Percentiles rank a stretch among this genome's conserved stretches.
These are phyloP conservation scores for Albula goreensis DNA, from an alignment of 2,113 vertebrate genomes.

Conservation along the genomic window DNA sequence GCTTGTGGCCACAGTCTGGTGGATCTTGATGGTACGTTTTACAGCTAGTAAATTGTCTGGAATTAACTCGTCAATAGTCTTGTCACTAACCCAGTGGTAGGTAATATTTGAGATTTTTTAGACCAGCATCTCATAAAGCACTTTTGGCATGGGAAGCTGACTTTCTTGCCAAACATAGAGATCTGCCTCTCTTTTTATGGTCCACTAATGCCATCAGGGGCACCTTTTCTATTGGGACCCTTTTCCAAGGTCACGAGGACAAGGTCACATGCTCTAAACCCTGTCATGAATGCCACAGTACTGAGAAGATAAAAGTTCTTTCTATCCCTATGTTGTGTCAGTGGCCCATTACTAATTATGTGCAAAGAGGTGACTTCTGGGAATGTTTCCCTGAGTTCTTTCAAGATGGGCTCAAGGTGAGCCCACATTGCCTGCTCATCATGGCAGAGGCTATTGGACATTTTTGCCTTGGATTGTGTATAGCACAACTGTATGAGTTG, in stretches of 20 bases:
- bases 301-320: constrained; percentile 7
- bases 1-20: constrained; percentile 21
- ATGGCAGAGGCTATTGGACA: constrained; percentile 14
- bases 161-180: not conserved
- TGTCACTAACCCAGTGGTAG: not conserved
- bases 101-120: not conserved
- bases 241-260: not conserved
- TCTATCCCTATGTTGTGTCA: not conserved
- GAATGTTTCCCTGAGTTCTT: constrained; percentile 12
- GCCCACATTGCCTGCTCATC: constrained; percentile 11
- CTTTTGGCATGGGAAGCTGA: not conserved
- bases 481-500: not conserved
- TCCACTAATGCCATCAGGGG: constrained; percentile 1
- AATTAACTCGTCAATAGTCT: not conserved
- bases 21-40: constrained; percentile 20
- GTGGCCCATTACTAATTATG: constrained; percentile 14
- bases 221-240: not conserved
- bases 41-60: not conserved
- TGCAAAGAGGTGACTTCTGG: constrained; percentile 11
- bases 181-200: not conserved
- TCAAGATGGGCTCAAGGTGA: constrained; percentile 11
- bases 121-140: not conserved
- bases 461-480: not conserved
- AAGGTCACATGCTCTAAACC: not conserved
- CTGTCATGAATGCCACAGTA: constrained; percentile 16